Evolutionary conservation across 2,888 invertebrate genomes (phyloP).

Genomic region (Hypomecis punctinalis): DNA sequence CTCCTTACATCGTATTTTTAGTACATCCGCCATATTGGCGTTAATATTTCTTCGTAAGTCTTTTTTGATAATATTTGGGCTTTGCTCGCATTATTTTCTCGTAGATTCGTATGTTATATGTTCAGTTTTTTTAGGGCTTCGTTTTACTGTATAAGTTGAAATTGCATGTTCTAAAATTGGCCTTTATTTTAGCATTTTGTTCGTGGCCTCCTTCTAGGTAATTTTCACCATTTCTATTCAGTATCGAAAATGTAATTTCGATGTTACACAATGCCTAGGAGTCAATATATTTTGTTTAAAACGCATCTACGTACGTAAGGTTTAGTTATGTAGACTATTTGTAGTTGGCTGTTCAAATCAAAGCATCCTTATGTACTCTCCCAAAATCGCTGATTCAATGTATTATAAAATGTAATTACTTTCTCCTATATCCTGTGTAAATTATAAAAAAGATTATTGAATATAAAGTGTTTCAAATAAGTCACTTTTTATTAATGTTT

Average conservation of each 20-base stretch:
- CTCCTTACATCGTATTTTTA: conserved; percentile 84
- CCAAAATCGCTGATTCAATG: conserved; percentile 22
- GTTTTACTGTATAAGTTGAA: conserved; percentile 61
- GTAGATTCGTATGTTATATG: conserved; percentile 69
- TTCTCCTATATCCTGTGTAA: conserved; percentile 15
- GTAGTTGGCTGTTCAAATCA: conserved; percentile 22
- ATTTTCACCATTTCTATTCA: conserved; percentile 67
- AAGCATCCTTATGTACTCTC: conserved; percentile 23
- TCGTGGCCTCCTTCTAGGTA: conserved; percentile 76
- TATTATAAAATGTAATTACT: conserved; percentile 15
- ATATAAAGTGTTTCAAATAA: conserved; percentile 26
- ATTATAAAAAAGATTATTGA: conserved; percentile 19
- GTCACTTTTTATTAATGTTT: conserved; percentile 34
- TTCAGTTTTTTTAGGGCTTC: conserved; percentile 81
- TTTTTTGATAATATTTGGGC: conserved; percentile 79
- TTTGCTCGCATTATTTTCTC: conserved; percentile 68
- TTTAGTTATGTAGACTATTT: conserved; percentile 18
- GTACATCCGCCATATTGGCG: conserved; percentile 90
- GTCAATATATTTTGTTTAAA: conserved; percentile 22
- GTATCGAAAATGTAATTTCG: conserved; percentile 49
- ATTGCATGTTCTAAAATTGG: conserved; percentile 67
- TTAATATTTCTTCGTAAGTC: conserved; percentile 85
- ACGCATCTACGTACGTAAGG: conserved; percentile 3
- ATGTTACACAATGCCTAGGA: conserved; percentile 37
- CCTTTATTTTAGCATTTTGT: conserved; percentile 65